Evolutionary conservation across 2,888 invertebrate genomes (phyloP).

Genomic region (Aleiodes alternator): DNA sequence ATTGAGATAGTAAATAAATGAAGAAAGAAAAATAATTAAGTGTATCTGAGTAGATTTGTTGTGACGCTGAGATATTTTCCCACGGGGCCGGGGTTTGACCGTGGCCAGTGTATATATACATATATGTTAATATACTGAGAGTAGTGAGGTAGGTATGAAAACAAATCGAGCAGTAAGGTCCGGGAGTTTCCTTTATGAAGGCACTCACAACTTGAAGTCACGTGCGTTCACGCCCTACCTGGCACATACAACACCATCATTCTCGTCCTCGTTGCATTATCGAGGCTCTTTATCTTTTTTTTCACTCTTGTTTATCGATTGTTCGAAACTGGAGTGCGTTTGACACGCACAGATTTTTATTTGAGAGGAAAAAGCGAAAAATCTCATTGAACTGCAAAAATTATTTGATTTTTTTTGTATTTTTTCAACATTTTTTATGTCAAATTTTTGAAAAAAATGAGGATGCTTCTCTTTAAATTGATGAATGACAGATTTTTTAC

Average conservation of each 20-base stretch:
- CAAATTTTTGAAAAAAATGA: too few species aligned
- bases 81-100: constrained; percentile 37
- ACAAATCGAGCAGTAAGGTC: constrained; percentile 36
- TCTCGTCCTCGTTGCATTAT: constrained; percentile 17
- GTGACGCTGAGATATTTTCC: constrained; percentile 36
- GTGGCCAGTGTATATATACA: constrained; percentile 42
- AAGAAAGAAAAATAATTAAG: constrained; percentile 6
- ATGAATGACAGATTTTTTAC: too few species aligned
- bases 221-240: constrained; percentile 30
- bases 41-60: constrained; percentile 8
- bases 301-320: not conserved
- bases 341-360: not conserved
- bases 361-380: not conserved
- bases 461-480: too few species aligned
- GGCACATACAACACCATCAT: constrained; percentile 25
- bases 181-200: constrained; percentile 25
- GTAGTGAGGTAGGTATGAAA: constrained; percentile 35
- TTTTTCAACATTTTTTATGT: too few species aligned
- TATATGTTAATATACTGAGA: constrained; percentile 11
- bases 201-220: constrained; percentile 11
- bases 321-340: constrained; percentile 11
- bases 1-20: not conserved
- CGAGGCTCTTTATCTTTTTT: too few species aligned
- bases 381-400: not conserved
- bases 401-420: not conserved